Evolutionary conservation across 2,113 vertebrate species (phyloP).

Genomic region (Carassius auratus): DNA sequence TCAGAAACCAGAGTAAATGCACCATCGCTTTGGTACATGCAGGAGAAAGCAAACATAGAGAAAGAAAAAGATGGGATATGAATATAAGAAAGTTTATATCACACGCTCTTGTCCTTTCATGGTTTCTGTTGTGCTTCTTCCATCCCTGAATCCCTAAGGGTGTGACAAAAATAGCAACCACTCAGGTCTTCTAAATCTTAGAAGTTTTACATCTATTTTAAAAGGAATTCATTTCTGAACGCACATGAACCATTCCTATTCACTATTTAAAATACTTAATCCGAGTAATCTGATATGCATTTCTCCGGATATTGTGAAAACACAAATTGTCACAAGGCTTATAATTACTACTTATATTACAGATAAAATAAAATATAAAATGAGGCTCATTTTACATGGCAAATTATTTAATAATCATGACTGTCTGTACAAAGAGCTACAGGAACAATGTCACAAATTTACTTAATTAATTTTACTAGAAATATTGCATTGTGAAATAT

Average conservation of each 20-base stretch:
- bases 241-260: background rate
- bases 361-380: background rate
- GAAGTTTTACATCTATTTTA: background rate
- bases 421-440: background rate
- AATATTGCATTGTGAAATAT: background rate
- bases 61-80: background rate
- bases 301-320: background rate
- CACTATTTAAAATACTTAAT: background rate
- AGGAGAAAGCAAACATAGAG: background rate
- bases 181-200: background rate
- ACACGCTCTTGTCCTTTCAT: background rate
- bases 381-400: background rate
- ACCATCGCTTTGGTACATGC: background rate
- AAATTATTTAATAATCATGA: background rate
- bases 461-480: no score
- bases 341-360: background rate
- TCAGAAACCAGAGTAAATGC: conserved; percentile 25
- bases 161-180: background rate
- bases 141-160: background rate
- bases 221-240: background rate
- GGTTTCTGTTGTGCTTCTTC: background rate
- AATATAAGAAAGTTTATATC: background rate
- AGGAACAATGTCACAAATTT: background rate
- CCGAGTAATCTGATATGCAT: background rate
- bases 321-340: background rate